A percentile compares a stretch with the other conserved stretches of the same genome.
phyloP scores from a whole-genome alignment of 1,140 invertebrate genomes.

The Brachionus manjavacas region DNA sequence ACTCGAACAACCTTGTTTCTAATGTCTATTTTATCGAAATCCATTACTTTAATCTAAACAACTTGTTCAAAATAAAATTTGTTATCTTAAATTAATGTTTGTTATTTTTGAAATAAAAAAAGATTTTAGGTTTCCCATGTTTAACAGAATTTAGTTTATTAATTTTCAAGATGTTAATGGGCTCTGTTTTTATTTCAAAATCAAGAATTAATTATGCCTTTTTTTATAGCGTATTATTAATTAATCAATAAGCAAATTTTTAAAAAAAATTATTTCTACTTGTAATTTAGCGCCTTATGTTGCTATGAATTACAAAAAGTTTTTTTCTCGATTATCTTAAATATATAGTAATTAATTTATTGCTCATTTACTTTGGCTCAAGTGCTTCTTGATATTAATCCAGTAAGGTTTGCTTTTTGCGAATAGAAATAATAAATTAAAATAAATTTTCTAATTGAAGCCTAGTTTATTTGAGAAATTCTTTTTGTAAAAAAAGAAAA shows the following conservation, averaged over 20 bases:
- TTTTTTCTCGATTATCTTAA: not conserved
- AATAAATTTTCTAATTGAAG: not conserved
- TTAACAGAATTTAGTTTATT: not conserved
- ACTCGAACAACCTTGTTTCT: not conserved
- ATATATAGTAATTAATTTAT: not conserved
- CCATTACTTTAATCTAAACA: not conserved
- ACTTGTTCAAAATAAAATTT: not conserved
- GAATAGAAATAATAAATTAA: not conserved
- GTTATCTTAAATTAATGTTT: not conserved
- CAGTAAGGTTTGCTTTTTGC: not conserved
- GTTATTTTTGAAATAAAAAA: not conserved
- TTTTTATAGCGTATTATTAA: not conserved
- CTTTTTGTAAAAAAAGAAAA: not conserved
- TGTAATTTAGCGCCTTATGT: not conserved
- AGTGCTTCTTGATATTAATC: not conserved
- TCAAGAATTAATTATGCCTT: not conserved
- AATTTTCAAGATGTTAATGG: not conserved
- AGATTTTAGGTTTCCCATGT: not conserved
- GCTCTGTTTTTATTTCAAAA: not conserved
- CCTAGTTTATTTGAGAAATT: not conserved
- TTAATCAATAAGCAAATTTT: not conserved
- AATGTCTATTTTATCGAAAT: conserved; percentile 10
- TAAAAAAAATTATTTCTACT: not conserved
- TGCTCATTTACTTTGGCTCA: not conserved
- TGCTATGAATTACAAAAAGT: not conserved